Percentiles rank a stretch among this genome's conserved stretches.
Conservation (phyloP, 2,113 vertebrate genomes). For the Macroglossus sobrinus region DNA sequence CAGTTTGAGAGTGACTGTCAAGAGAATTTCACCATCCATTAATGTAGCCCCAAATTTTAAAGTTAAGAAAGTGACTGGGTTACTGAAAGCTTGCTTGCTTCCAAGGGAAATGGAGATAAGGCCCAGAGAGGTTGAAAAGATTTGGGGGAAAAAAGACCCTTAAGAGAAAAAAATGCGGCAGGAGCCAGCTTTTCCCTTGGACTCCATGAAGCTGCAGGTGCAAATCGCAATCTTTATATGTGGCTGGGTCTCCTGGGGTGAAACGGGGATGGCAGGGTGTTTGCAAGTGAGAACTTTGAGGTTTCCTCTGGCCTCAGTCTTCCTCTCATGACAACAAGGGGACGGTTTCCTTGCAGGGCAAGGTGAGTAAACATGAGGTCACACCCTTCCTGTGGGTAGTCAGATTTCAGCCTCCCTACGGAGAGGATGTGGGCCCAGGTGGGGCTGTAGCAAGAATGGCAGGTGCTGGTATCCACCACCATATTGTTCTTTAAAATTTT, state of each 20-base stretch:
- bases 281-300: background rate
- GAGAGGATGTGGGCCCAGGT: background rate
- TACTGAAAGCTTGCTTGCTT: background rate
- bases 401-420: background rate
- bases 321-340: background rate
- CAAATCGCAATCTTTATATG: background rate
- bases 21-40: fast-evolving
- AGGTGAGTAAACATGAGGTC: background rate
- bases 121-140: background rate
- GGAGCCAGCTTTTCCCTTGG: background rate
- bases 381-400: conserved; percentile 38
- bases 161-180: background rate
- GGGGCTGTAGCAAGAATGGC: background rate
- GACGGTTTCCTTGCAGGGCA: background rate
- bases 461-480: no score
- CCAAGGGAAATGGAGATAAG: background rate
- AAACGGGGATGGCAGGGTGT: background rate
- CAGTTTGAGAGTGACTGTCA: background rate
- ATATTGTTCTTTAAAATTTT: no score
- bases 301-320: background rate
- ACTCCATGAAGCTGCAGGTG: background rate
- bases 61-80: background rate
- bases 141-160: background rate
- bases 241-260: background rate
- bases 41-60: background rate